Conservation (phyloP, 2,888 invertebrate species). For the Chydorus sphaericus region DNA sequence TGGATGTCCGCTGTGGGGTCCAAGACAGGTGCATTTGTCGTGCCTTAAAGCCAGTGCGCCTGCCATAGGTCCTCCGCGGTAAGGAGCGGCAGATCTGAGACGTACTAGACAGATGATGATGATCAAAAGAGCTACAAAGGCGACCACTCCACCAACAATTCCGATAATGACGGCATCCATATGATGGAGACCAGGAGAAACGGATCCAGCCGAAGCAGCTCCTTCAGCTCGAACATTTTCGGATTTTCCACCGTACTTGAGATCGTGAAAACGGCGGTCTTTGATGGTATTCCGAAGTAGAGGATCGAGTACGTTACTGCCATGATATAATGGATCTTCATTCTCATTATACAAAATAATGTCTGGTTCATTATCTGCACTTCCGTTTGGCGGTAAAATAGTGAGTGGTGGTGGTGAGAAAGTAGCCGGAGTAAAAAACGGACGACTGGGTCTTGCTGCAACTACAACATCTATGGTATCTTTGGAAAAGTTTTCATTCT, state of each 20-base stretch:
- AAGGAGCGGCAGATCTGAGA: slow-evolving; percentile 51
- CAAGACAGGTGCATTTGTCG: slow-evolving; percentile 38
- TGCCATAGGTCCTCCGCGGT: slow-evolving; percentile 50
- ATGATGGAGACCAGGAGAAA: slow-evolving; percentile 46
- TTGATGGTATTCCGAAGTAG: slow-evolving; percentile 43
- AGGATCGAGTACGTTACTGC: not conserved
- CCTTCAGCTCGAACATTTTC: slow-evolving; percentile 16
- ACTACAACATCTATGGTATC: slow-evolving; percentile 12
- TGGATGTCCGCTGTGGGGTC: slow-evolving; percentile 23
- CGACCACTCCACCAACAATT: slow-evolving; percentile 85
- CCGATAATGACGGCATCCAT: slow-evolving; percentile 88
- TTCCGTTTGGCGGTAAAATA: not conserved
- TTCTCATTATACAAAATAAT: slow-evolving; percentile 62
- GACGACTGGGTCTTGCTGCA: slow-evolving; percentile 12
- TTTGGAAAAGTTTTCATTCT: not conserved
- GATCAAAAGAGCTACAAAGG: slow-evolving; percentile 73
- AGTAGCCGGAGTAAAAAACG: not conserved
- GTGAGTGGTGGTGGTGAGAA: not conserved
- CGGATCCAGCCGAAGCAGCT: slow-evolving; percentile 14
- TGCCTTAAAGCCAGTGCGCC: slow-evolving; percentile 24
- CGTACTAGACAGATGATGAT: slow-evolving; percentile 74
- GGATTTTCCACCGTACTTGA: slow-evolving; percentile 16
- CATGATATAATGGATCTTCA: not conserved
- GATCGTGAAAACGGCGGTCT: slow-evolving; percentile 16
- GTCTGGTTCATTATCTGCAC: slow-evolving; percentile 45